Conservation (phyloP, 2,113 vertebrate species). For the Passer domesticus region DNA sequence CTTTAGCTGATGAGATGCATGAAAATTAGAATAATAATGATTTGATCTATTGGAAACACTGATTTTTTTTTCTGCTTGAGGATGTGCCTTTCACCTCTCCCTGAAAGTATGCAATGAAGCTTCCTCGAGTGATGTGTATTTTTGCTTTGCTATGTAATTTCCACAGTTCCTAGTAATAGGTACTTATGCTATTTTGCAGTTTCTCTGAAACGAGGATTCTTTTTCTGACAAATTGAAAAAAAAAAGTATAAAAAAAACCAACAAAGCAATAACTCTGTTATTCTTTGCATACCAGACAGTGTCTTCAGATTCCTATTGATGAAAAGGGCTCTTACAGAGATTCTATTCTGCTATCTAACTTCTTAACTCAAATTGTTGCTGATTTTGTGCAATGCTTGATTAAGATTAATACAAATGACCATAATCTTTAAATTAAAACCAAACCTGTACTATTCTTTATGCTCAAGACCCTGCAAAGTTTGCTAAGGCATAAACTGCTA, state of each 20-base stretch:
- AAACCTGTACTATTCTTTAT: neutral
- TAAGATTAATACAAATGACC: neutral
- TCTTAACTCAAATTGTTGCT: neutral
- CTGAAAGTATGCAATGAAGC: neutral
- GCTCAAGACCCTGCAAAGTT: neutral
- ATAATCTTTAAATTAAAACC: neutral
- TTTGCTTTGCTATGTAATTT: neutral
- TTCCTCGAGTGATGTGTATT: neutral
- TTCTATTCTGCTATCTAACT: neutral
- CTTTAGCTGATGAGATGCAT: neutral
- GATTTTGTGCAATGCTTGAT: neutral
- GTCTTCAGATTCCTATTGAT: neutral
- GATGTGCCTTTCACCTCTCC: neutral
- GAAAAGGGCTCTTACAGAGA: neutral
- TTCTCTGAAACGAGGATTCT: neutral
- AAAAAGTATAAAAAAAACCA: neutral
- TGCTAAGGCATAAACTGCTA: neutral
- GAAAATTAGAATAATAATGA: neutral
- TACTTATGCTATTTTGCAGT: neutral
- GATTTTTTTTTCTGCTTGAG: neutral
- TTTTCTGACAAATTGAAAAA: neutral
- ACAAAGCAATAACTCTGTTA: neutral
- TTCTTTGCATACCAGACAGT: neutral
- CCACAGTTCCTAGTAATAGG: neutral
- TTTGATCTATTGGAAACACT: neutral